A percentile compares a stretch with the other conserved stretches of the same genome.
Conservation (phyloP, 2,797 vertebrate genomes). For the Alosa sapidissima region DNA sequence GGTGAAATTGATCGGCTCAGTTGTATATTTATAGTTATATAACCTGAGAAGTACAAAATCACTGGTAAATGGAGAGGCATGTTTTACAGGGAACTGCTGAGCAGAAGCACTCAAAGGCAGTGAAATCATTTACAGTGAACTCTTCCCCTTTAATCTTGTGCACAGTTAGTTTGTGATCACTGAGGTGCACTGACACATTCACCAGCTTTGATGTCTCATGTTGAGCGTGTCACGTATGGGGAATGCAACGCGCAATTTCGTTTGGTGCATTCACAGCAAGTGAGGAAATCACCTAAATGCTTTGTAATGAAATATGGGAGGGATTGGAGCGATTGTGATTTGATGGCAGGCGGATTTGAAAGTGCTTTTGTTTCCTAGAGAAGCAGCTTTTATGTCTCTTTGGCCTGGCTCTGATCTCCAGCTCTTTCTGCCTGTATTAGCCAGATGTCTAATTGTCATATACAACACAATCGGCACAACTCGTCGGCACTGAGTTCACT, state of each 20-base stretch:
- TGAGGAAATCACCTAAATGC: not conserved
- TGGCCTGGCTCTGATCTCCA: not conserved
- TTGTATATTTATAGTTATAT: not conserved
- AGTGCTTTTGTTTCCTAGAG: not conserved
- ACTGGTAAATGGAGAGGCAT: not conserved
- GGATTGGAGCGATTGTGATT: not conserved
- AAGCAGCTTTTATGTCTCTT: not conserved
- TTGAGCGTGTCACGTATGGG: not conserved
- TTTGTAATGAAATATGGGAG: not conserved
- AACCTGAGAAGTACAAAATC: not conserved
- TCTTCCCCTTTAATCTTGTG: not conserved
- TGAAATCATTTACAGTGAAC: not conserved
- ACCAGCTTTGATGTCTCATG: not conserved
- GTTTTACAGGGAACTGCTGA: not conserved
- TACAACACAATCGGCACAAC: not conserved
- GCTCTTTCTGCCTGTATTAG: not conserved
- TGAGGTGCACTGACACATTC: conserved; percentile 14
- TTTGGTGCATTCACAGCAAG: not conserved
- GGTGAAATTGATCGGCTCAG: not conserved
- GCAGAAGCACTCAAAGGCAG: not conserved
- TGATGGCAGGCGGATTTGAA: not conserved
- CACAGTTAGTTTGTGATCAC: conserved; percentile 6
- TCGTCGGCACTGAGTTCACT: not conserved
- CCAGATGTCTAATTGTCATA: conserved; percentile 14
- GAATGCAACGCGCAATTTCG: not conserved